A percentile compares a stretch with the other conserved stretches of the same genome.
phyloP scores from a whole-genome alignment of 2,113 vertebrate genomes.

The Raja brachyura region DNA sequence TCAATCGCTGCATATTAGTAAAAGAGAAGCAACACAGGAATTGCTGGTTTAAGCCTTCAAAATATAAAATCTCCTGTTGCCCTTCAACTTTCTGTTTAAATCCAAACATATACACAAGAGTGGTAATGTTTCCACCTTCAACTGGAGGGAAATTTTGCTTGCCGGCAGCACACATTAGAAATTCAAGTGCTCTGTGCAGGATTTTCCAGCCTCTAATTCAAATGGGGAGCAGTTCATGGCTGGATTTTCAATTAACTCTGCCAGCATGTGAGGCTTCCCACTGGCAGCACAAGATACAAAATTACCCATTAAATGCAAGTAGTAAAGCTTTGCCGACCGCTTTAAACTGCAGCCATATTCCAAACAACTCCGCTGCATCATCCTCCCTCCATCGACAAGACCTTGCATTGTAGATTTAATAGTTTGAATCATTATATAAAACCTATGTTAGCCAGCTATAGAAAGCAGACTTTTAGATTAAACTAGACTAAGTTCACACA shows the following conservation, averaged over 20 bases:
- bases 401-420: background rate
- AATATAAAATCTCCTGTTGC: background rate
- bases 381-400: background rate
- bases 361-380: background rate
- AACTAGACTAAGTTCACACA: too few species aligned
- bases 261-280: background rate
- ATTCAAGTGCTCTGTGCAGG: background rate
- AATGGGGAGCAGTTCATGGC: background rate
- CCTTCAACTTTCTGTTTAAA: background rate
- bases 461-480: too few species aligned
- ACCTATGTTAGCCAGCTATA: background rate
- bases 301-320: background rate
- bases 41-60: background rate
- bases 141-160: background rate
- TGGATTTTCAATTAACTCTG: background rate
- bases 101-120: background rate
- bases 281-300: background rate
- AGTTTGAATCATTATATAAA: background rate
- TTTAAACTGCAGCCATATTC: background rate
- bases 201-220: conserved; percentile 23
- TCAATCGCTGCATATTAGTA: background rate
- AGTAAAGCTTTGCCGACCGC: background rate
- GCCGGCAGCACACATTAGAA: background rate
- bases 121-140: background rate
- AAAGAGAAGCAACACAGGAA: background rate